Conservation (phyloP, 2,797 vertebrate genomes). For the Protonibea diacanthus region DNA sequence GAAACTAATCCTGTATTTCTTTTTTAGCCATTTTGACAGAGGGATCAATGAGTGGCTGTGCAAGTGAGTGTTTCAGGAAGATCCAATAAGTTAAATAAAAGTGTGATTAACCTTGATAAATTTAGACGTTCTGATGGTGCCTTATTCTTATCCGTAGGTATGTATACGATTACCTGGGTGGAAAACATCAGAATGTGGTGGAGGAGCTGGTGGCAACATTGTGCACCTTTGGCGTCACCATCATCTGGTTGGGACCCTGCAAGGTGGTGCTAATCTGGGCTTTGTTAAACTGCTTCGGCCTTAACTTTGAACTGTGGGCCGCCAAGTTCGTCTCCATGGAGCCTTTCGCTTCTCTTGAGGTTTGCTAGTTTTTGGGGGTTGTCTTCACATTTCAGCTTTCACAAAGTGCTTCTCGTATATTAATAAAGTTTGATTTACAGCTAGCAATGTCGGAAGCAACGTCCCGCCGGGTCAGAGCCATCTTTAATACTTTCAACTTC, state of each 20-base stretch:
- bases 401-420: not conserved
- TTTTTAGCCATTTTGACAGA: constrained; percentile 93
- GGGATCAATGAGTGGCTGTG: constrained; percentile 98
- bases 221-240: constrained; percentile 90
- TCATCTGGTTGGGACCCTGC: constrained; percentile 95
- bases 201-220: constrained; percentile 91
- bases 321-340: constrained; percentile 90
- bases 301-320: constrained; percentile 97
- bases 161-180: constrained; percentile 92
- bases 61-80: constrained; percentile 86
- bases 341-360: constrained; percentile 91
- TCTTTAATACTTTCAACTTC: constrained; percentile 94
- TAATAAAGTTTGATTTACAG: constrained; percentile 71
- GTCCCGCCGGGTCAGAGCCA: constrained; percentile 91
- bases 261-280: constrained; percentile 94
- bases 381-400: not conserved
- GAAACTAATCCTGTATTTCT: not conserved
- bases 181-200: constrained; percentile 88
- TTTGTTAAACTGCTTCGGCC: constrained; percentile 94
- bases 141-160: constrained; percentile 84
- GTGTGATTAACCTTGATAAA: not conserved
- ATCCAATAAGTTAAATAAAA: not conserved
- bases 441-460: constrained; percentile 88
- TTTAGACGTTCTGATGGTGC: not conserved
- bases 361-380: constrained; percentile 68